Conservation (phyloP, 2,888 invertebrate species). For the Agrotis clavis region DNA sequence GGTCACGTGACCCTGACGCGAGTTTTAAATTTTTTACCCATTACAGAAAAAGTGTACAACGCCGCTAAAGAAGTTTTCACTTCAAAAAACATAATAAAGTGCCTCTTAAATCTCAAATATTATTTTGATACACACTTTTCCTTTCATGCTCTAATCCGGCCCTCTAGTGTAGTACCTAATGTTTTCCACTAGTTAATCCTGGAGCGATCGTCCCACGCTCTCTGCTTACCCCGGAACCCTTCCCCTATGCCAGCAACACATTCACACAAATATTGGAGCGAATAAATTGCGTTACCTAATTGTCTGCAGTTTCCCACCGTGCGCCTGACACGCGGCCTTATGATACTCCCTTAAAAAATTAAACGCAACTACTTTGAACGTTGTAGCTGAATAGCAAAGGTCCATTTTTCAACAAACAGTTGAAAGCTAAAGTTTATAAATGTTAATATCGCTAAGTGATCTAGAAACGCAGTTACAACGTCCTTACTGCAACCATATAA, state of each 20-base stretch:
- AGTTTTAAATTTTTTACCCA: too few relatives aligned
- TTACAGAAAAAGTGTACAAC: too few relatives aligned
- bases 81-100: not conserved
- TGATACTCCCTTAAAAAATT: slow-evolving; percentile 69
- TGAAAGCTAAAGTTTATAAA: slow-evolving; percentile 31
- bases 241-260: slow-evolving; percentile 65
- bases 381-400: slow-evolving; percentile 53
- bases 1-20: too few relatives aligned
- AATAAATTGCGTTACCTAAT: slow-evolving; percentile 89
- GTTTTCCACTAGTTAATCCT: slow-evolving; percentile 60
- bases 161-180: slow-evolving; percentile 48
- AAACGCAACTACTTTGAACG: slow-evolving; percentile 46
- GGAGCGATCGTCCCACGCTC: slow-evolving; percentile 73
- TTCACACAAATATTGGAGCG: slow-evolving; percentile 79
- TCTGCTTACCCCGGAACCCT: slow-evolving; percentile 63
- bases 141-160: slow-evolving; percentile 54
- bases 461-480: slow-evolving; percentile 22
- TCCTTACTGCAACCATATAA: slow-evolving; percentile 36
- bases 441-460: slow-evolving; percentile 55
- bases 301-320: slow-evolving; percentile 85
- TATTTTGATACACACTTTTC: slow-evolving; percentile 36
- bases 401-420: slow-evolving; percentile 24
- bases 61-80: too few relatives aligned
- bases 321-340: slow-evolving; percentile 86
- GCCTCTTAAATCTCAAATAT: slow-evolving; percentile 15